Conservation (phyloP, 1,140 invertebrate genomes). For the Heterodera carotae region DNA sequence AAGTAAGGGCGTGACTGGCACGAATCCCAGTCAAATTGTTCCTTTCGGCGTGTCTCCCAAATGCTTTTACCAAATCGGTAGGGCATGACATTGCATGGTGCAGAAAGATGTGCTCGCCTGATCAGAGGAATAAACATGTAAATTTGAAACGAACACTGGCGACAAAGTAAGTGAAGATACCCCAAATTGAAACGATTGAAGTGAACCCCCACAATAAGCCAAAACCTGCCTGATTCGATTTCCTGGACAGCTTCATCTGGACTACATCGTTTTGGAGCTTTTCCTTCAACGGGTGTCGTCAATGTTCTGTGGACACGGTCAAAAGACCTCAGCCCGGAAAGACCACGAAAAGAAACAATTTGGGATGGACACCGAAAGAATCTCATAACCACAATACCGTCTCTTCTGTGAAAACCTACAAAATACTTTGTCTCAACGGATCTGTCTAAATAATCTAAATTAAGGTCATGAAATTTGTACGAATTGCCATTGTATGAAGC, state of each 20-base stretch:
- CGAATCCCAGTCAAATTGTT: slow-evolving; percentile 37
- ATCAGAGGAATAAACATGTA: not conserved
- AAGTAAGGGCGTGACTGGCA: slow-evolving; percentile 44
- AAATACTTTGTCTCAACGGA: no score
- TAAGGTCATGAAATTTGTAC: no score
- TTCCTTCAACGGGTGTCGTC: slow-evolving; percentile 10
- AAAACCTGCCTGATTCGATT: slow-evolving; percentile 17
- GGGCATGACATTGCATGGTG: slow-evolving; percentile 47
- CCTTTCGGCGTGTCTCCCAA: slow-evolving; percentile 23
- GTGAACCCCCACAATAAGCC: no score
- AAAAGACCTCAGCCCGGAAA: slow-evolving; percentile 21
- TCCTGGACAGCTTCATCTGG: slow-evolving; percentile 20
- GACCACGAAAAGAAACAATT: not conserved
- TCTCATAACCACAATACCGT: no score
- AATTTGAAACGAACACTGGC: no score
- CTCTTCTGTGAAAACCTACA: no score
- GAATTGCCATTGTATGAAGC: no score
- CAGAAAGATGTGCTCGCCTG: slow-evolving; percentile 33
- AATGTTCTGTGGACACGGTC: slow-evolving; percentile 13
- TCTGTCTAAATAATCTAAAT: no score
- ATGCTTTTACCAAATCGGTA: slow-evolving; percentile 45
- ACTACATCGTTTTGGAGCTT: slow-evolving; percentile 20
- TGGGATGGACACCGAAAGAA: not conserved
- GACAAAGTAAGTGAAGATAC: no score
- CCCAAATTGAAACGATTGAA: no score